A percentile compares a stretch with the other conserved stretches of the same genome.
Evolutionary conservation across 2,888 invertebrate genomes (phyloP).

Genomic region (Amphimallon solstitiale): DNA sequence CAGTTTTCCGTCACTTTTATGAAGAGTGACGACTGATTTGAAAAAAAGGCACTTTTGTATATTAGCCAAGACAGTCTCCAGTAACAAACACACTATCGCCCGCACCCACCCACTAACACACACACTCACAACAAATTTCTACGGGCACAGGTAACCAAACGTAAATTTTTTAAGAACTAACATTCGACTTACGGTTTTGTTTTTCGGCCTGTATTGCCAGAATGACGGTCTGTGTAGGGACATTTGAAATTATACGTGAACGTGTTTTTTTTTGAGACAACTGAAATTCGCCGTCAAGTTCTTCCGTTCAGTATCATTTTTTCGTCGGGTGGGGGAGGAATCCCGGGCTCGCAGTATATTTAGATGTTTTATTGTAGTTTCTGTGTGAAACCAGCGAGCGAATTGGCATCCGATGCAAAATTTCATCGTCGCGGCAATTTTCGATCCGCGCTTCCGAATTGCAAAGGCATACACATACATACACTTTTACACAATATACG

Average conservation of each 20-base stretch:
- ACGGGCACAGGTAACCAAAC: slow-evolving; percentile 21
- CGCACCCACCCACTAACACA: not conserved
- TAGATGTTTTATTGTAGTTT: slow-evolving; percentile 54
- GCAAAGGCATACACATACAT: too few species aligned
- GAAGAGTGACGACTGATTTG: not conserved
- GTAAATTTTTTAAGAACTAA: slow-evolving; percentile 26
- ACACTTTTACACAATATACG: too few species aligned
- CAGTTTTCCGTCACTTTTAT: slow-evolving; percentile 8
- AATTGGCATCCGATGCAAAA: slow-evolving; percentile 25
- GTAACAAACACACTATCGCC: not conserved
- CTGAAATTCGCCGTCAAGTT: slow-evolving; percentile 46
- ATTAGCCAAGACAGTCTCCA: slow-evolving; percentile 4
- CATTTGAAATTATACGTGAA: slow-evolving; percentile 56
- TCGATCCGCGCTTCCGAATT: not conserved
- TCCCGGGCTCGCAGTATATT: slow-evolving; percentile 59
- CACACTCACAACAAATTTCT: slow-evolving; percentile 14
- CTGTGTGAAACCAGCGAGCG: slow-evolving; percentile 16
- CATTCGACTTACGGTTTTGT: slow-evolving; percentile 51
- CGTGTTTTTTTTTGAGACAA: slow-evolving; percentile 47
- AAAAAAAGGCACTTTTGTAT: slow-evolving; percentile 15
- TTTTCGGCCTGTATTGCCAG: slow-evolving; percentile 66
- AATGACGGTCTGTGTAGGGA: slow-evolving; percentile 73
- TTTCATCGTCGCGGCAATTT: slow-evolving; percentile 16
- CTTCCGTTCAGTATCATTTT: slow-evolving; percentile 49
- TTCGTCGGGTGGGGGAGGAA: slow-evolving; percentile 56